Evolutionary conservation across 1,140 invertebrate species (phyloP).

Genomic region (Sipha flava): DNA sequence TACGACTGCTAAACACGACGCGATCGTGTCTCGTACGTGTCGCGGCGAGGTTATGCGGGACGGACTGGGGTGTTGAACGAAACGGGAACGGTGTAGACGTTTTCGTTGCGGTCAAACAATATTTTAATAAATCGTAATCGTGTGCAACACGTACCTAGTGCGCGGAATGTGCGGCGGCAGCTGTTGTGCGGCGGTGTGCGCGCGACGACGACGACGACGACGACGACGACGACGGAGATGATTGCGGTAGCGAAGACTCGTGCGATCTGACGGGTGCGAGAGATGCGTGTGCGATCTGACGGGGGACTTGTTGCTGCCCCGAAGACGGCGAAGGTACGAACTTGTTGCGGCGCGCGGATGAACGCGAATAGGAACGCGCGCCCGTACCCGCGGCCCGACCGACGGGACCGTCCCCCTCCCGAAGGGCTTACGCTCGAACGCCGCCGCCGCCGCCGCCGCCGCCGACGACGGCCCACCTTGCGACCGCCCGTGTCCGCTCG

Average conservation of each 20-base stretch:
- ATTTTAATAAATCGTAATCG: too few species aligned
- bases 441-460: neutral
- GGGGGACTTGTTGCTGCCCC: constrained; percentile 9
- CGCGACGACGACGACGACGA: neutral
- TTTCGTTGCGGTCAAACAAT: too few species aligned
- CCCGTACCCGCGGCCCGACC: neutral
- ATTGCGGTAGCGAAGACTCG: neutral
- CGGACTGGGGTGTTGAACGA: too few species aligned
- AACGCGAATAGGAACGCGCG: neutral
- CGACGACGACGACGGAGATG: neutral
- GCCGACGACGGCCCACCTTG: neutral
- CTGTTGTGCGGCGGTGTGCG: neutral
- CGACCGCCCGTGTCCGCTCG: neutral
- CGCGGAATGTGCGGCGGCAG: too few species aligned
- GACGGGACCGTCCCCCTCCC: neutral
- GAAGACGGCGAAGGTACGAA: constrained; percentile 15
- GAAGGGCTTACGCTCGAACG: neutral
- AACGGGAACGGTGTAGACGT: too few species aligned
- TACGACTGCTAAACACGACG: too few species aligned
- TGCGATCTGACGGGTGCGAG: neutral
- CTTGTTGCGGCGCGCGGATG: constrained; percentile 26
- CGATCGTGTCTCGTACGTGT: too few species aligned
- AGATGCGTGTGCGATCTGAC: neutral
- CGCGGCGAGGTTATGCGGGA: too few species aligned
- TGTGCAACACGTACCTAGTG: too few species aligned